phyloP scores from a whole-genome alignment of 2,888 invertebrate genomes.

The Macrosiphum euphorbiae region DNA sequence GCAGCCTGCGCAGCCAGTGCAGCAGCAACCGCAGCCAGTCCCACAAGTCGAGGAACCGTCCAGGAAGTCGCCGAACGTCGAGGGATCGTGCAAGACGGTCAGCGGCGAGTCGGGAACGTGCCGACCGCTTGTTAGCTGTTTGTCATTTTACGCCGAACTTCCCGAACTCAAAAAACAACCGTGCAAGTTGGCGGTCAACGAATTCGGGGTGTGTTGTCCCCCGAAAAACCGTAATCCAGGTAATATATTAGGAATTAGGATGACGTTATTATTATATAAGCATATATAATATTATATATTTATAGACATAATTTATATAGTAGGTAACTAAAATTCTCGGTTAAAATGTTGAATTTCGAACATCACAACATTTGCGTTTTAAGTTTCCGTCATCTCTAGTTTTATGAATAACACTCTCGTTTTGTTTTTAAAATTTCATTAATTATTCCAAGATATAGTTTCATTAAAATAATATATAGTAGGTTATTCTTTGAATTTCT shows the following conservation, averaged over 20 bases:
- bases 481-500: neutral
- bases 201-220: constrained; percentile 70
- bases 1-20: constrained; percentile 12
- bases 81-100: constrained; percentile 38
- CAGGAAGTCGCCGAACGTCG: constrained; percentile 11
- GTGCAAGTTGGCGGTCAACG: constrained; percentile 68
- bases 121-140: constrained; percentile 69
- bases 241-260: neutral
- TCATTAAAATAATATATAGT: neutral
- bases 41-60: neutral
- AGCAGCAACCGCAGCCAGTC: constrained; percentile 1
- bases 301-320: neutral
- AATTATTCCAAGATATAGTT: neutral
- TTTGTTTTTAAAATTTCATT: neutral
- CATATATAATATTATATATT: neutral
- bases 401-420: neutral
- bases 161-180: constrained; percentile 69
- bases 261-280: neutral
- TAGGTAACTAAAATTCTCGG: neutral
- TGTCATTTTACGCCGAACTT: constrained; percentile 70
- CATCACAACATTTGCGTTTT: neutral
- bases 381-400: neutral
- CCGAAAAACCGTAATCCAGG: constrained; percentile 48
- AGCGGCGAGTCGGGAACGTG: constrained; percentile 67
- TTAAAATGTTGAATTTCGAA: neutral